Percentiles rank a stretch among this genome's conserved stretches.
phyloP scores from a whole-genome alignment of 1,140 invertebrate genomes.

The Triops longicaudatus region DNA sequence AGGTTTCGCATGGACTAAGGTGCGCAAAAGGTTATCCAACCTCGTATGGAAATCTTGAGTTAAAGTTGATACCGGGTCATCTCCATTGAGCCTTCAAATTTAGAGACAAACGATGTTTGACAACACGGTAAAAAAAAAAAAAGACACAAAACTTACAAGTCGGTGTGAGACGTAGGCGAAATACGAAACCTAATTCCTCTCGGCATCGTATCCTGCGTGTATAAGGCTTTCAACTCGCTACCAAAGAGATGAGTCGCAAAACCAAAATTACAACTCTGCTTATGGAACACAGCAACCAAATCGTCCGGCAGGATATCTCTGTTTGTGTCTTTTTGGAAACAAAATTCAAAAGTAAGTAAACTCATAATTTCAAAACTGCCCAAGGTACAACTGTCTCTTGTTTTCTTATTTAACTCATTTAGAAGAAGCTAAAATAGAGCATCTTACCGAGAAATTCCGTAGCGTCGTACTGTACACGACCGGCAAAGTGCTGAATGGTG shows the following conservation, averaged over 20 bases:
- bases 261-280: constrained; percentile 85
- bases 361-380: background rate
- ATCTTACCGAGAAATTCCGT: constrained; percentile 66
- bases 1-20: constrained; percentile 81
- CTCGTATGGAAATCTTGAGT: constrained; percentile 92
- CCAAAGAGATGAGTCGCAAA: constrained; percentile 91
- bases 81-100: constrained; percentile 59
- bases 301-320: constrained; percentile 86
- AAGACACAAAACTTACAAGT: constrained; percentile 49
- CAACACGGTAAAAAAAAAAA: background rate
- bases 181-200: constrained; percentile 68
- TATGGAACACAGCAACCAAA: constrained; percentile 83
- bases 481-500: constrained; percentile 85
- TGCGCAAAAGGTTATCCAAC: constrained; percentile 80
- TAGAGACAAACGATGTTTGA: background rate
- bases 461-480: constrained; percentile 79
- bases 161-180: constrained; percentile 80
- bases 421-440: constrained; percentile 8
- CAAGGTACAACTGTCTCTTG: too few relatives aligned
- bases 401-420: too few relatives aligned
- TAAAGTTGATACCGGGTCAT: constrained; percentile 78
- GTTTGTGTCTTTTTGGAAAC: constrained; percentile 60
- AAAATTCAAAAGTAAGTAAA: background rate
- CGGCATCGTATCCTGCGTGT: constrained; percentile 64
- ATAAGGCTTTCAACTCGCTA: constrained; percentile 78